Base-by-base conservation (phyloP, 2,888 invertebrate species). In the Emmelina monodactyla region DNA sequence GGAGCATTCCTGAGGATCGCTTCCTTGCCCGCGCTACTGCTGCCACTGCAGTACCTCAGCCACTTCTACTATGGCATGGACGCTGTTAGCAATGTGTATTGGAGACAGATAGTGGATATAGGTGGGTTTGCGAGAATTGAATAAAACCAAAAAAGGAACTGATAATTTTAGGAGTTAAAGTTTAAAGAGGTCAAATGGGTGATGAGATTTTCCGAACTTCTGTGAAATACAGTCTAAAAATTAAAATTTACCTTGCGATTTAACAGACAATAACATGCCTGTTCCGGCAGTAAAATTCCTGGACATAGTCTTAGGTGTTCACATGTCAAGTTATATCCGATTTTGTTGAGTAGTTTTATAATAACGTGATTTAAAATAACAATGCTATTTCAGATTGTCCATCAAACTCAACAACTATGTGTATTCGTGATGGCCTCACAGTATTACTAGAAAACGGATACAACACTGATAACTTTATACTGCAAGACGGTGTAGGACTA, bases 21-120 rank as follows among this genome's bases (percentile, higher is more conserved):
- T 0, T 65, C 76, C 0, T 37, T 82, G 6, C 81, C 82, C 0
- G 12, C 42, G 2, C 80, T 78, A 65, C 44, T 79, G 31, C 47
- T 53, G 15, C 71, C 71, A 0, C 37, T 82, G 16, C 79, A 80
- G 48, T 82, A 72, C 47, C 37, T 80, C 15, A 83, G 83, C 0
- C 76, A 82, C 38, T 82, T 83, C 54, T 82, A 73, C 53, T 83
- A 82, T 50, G 51, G 64, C 0, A 71, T 80, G 65, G 83, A 82
- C 34, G 71, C 78, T 0, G 42, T 82, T n/a, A 79, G 81, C 42
- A 82, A 82, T 39, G 58, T 81, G 16, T 78, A 82, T 44, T 83
- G 83, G 82, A 55, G 71, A 11, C 66, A 75, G 42, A 69, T 83
- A 41, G 63, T 66, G 2, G 34, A 47, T 16, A 82, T 82, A 11